Conservation (phyloP, 1,140 invertebrate genomes). For the Sipha flava region DNA sequence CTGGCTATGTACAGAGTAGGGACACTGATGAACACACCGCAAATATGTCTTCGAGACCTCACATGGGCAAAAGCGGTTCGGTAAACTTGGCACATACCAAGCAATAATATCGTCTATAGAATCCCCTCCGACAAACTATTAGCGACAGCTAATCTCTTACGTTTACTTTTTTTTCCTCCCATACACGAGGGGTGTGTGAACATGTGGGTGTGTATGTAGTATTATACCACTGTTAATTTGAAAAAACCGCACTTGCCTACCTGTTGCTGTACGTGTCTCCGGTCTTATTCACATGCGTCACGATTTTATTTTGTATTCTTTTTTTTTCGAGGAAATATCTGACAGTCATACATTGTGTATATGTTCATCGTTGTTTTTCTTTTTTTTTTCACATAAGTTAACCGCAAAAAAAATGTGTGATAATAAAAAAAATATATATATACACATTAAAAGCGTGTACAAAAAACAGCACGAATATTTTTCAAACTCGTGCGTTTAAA, state of each 20-base stretch:
- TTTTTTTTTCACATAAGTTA: background rate
- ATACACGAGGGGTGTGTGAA: background rate
- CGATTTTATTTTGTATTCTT: background rate
- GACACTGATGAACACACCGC: conserved; percentile 1
- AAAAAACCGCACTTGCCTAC: background rate
- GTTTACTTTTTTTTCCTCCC: background rate
- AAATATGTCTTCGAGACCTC: conserved; percentile 1
- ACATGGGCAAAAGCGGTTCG: background rate
- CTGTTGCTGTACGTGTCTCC: background rate
- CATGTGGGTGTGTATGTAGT: background rate
- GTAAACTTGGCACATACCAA: background rate
- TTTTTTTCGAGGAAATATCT: background rate
- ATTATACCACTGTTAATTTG: background rate
- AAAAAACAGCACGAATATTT: background rate
- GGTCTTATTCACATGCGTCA: background rate
- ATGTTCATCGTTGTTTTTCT: background rate
- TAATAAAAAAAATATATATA: conserved; percentile 7
- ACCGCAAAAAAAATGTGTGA: background rate
- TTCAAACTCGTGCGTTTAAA: background rate
- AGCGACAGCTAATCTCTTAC: conserved; percentile 9
- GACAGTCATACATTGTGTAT: too few species aligned
- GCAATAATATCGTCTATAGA: background rate
- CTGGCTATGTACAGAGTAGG: background rate
- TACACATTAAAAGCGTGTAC: background rate
- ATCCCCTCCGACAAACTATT: conserved; percentile 2